Evolutionary conservation across 2,888 invertebrate species (phyloP).

Genomic region (Drosophila peninsularis): DNA sequence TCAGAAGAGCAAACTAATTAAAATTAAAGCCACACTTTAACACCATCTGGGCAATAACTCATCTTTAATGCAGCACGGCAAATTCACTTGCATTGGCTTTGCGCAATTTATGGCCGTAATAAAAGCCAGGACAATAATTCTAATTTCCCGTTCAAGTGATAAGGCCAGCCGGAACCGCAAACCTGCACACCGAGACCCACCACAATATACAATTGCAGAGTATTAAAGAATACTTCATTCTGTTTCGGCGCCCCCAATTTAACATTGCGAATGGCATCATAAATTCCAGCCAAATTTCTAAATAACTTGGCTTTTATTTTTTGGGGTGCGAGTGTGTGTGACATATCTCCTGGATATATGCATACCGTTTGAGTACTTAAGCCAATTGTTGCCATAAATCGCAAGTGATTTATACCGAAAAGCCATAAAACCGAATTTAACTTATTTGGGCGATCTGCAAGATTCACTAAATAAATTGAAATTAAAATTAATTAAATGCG

Average conservation of each 20-base stretch:
- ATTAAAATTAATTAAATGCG: constrained; percentile 16
- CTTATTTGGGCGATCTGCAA: constrained; percentile 5
- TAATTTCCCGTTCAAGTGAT: constrained; percentile 65
- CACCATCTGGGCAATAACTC: constrained; percentile 65
- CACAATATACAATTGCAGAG: constrained; percentile 26
- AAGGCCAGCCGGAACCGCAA: constrained; percentile 40
- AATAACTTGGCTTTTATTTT: constrained; percentile 49
- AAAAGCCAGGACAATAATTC: constrained; percentile 71
- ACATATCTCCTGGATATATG: constrained; percentile 37
- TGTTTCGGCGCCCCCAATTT: constrained; percentile 9
- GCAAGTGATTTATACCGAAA: constrained; percentile 22
- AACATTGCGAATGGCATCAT: constrained; percentile 27
- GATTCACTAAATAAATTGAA: constrained; percentile 7
- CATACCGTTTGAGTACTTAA: constrained; percentile 33
- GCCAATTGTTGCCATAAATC: constrained; percentile 32
- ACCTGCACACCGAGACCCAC: constrained; percentile 8
- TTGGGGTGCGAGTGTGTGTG: constrained; percentile 20
- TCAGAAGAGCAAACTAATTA: constrained; percentile 70
- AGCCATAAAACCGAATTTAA: constrained; percentile 5
- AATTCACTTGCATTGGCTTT: constrained; percentile 58
- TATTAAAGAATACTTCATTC: constrained; percentile 22
- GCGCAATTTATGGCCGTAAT: constrained; percentile 66
- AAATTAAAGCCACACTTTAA: constrained; percentile 69
- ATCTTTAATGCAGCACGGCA: constrained; percentile 54
- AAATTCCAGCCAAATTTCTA: constrained; percentile 43